These are phyloP conservation scores for Stomorhina lunata DNA, from an alignment of 2,888 invertebrate genomes.

Conservation along the genomic window DNA sequence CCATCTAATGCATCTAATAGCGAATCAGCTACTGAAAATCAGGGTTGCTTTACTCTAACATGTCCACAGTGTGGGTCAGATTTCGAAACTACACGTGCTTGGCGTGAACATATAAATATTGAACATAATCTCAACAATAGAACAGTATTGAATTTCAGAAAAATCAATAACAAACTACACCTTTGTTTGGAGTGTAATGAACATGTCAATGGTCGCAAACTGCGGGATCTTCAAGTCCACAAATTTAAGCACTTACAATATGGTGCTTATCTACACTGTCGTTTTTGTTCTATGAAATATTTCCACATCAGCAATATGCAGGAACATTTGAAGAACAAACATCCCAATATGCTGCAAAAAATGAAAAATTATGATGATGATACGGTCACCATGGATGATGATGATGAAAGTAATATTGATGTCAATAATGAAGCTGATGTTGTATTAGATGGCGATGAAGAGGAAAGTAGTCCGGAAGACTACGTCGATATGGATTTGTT, in stretches of 20 bases:
- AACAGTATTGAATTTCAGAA: slow-evolving; percentile 71
- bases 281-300: slow-evolving; percentile 70
- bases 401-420: slow-evolving; percentile 40
- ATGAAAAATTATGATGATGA: slow-evolving; percentile 55
- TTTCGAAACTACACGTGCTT: slow-evolving; percentile 70
- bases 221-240: slow-evolving; percentile 73
- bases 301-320: slow-evolving; percentile 71
- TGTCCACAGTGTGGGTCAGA: slow-evolving; percentile 75
- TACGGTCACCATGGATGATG: slow-evolving; percentile 38
- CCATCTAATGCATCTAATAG: background rate
- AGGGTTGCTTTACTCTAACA: slow-evolving; percentile 65
- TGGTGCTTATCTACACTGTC: slow-evolving; percentile 73
- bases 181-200: slow-evolving; percentile 73
- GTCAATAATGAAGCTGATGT: slow-evolving; percentile 22
- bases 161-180: slow-evolving; percentile 69
- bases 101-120: slow-evolving; percentile 75
- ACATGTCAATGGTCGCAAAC: slow-evolving; percentile 71
- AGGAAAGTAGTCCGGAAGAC: slow-evolving; percentile 43
- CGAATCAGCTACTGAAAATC: slow-evolving; percentile 49
- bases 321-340: slow-evolving; percentile 72
- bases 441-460: slow-evolving; percentile 23
- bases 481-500: slow-evolving; percentile 53
- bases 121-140: slow-evolving; percentile 71
- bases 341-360: slow-evolving; percentile 68
- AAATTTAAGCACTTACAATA: slow-evolving; percentile 74